Percentiles rank a stretch among this genome's conserved stretches.
Conservation (phyloP, 2,113 vertebrate genomes). For the Saimiri boliviensis region DNA sequence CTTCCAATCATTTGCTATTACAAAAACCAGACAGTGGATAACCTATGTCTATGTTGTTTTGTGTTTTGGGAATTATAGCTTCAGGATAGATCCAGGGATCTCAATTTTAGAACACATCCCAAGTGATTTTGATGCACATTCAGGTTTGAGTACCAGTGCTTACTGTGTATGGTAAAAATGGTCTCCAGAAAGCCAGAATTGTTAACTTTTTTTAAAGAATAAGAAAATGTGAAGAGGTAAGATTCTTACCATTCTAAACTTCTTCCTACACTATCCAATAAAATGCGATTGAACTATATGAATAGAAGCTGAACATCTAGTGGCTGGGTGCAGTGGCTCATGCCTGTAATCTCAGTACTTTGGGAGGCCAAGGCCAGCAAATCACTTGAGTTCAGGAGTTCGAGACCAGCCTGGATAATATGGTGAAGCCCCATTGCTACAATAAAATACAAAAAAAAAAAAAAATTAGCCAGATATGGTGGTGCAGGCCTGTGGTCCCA, state of each 20-base stretch:
- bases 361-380: too few species aligned
- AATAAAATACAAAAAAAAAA: too few species aligned
- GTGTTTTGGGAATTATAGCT: background rate
- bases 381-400: too few species aligned
- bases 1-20: background rate
- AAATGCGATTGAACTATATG: background rate
- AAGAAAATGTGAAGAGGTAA: background rate
- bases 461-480: too few species aligned
- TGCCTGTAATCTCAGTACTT: too few species aligned
- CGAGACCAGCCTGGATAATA: too few species aligned
- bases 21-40: background rate
- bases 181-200: background rate
- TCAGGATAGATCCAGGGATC: background rate
- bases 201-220: background rate
- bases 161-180: background rate
- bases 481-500: too few species aligned
- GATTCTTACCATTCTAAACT: background rate
- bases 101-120: slow-evolving; percentile 12
- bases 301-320: background rate
- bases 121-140: background rate
- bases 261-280: background rate
- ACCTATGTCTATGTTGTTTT: background rate
- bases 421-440: too few species aligned
- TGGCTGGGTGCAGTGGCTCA: too few species aligned
- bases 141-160: background rate